Base-by-base conservation (phyloP, 2,888 invertebrate species). In the Perithous albicinctus region DNA sequence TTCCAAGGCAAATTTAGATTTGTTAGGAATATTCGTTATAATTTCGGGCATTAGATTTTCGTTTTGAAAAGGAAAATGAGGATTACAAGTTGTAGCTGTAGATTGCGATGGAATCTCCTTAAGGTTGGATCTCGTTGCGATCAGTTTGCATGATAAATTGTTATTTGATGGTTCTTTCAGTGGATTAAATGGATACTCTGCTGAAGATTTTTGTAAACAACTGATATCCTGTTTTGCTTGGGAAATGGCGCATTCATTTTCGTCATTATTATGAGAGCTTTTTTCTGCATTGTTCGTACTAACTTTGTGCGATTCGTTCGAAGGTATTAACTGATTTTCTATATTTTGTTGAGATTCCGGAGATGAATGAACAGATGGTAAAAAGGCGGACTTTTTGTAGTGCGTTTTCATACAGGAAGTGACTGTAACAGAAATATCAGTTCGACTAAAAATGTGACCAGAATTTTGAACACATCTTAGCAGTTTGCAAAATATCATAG, bases 331-430 rank as follows among this genome's bases (percentile, higher is more conserved):
- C 2, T 15, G 8, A 59, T 32, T 59, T 18, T 32, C 7, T 15
- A 2, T 8, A 5, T 35, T 23, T 29, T 59, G 18, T 32, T 18
- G 29, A 23, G 15, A 32, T 35, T 32, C 32, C 2, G 29, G 15
- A 29, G 59, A 59, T 32, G 32, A 32, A 6, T 0, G 35, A 10
- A 15, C 56, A 8, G 32, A 59, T 35, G 59, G 59, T 32, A 59
- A 18, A 18, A 15, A 32, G 8, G 32, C n/a, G 0, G 18, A 0
- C 18, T 29, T 35, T 59, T 59, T 32, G 32, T 59, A 66, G 18
- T n/a, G 29, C 32, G n/a, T 48, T 48, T 66, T 29, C 1, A 66
- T 32, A 32, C 66, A 66, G 10, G 29, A 29, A 12, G 29, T 29
- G 8, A 48, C 66, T 66, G 48, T 10, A 48, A 48, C 46, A 48